These are phyloP conservation scores for Corella eumyota DNA, from an alignment of 23 tunicate species.

Conservation along the genomic window DNA sequence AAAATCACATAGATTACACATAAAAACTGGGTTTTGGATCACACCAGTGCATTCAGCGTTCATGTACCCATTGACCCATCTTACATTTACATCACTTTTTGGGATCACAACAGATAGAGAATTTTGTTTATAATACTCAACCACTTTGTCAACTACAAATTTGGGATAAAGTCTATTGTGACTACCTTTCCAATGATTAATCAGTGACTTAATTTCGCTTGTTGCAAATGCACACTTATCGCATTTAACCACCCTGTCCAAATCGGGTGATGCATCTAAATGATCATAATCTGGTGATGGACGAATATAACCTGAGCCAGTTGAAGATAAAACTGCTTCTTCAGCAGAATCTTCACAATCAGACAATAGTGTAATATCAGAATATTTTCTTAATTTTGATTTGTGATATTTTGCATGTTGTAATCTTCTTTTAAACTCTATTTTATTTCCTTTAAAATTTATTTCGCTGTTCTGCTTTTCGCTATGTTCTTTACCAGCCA, in stretches of 20 bases:
- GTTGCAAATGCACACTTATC: conserved; percentile 13
- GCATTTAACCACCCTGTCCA: conserved; percentile 8
- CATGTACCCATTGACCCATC: conserved; percentile 32
- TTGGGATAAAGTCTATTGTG: conserved; percentile 16
- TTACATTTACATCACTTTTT: background rate
- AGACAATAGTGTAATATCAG: background rate
- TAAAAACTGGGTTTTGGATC: conserved; percentile 11
- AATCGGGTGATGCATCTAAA: too few species aligned
- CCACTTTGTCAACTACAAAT: conserved; percentile 4
- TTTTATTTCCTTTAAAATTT: too few species aligned
- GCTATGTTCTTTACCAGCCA: too few species aligned
- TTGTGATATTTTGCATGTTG: too few species aligned
- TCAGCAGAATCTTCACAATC: background rate
- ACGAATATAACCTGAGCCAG: background rate
- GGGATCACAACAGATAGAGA: conserved; percentile 11
- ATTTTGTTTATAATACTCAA: conserved; percentile 15
- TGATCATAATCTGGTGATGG: too few species aligned
- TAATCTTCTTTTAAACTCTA: too few species aligned
- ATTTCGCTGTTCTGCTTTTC: too few species aligned
- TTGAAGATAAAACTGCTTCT: background rate
- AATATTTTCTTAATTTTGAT: background rate
- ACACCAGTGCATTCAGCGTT: conserved; percentile 20
- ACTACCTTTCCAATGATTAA: conserved; percentile 16
- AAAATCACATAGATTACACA: conserved; percentile 5
- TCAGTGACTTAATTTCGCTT: background rate